Evolutionary conservation across 2,113 vertebrate species (phyloP).

Genomic region (Myrmecophaga tridactyla): DNA sequence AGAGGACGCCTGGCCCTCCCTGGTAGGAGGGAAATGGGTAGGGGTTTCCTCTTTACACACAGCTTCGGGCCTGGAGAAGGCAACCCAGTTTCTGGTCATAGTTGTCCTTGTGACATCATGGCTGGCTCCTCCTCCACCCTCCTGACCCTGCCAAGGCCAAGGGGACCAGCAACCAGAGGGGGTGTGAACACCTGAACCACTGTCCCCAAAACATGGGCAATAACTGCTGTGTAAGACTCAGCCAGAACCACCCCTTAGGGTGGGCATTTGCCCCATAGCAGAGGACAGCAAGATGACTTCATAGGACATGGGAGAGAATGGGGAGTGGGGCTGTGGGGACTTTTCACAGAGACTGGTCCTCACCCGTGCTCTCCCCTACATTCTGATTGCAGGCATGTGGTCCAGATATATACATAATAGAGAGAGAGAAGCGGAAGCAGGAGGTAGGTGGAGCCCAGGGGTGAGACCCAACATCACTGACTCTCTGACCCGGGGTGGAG

Average conservation of each 20-base stretch:
- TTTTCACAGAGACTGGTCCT: neutral
- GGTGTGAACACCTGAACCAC: conserved; percentile 6
- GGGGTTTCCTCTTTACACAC: neutral
- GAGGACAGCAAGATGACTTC: neutral
- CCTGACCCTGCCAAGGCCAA: neutral
- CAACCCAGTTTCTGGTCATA: conserved; percentile 15
- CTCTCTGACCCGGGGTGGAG: neutral
- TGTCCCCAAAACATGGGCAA: conserved; percentile 40
- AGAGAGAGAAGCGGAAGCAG: rapidly evolving
- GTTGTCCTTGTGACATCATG: conserved; percentile 62
- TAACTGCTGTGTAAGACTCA: neutral
- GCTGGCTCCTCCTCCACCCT: neutral
- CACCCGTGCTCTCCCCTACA: neutral
- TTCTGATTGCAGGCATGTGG: conserved; percentile 24
- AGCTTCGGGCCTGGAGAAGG: neutral
- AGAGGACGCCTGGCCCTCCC: neutral
- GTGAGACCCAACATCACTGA: neutral
- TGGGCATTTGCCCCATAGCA: neutral
- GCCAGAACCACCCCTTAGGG: neutral
- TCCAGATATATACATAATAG: rapidly evolving
- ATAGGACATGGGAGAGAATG: neutral
- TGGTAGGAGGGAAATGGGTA: neutral
- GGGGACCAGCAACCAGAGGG: neutral
- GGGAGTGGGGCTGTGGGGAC: neutral
- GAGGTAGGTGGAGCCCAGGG: conserved; percentile 49